These are phyloP conservation scores for Tridacna gigas DNA, from an alignment of 2,888 invertebrate genomes.

Conservation along the genomic window DNA sequence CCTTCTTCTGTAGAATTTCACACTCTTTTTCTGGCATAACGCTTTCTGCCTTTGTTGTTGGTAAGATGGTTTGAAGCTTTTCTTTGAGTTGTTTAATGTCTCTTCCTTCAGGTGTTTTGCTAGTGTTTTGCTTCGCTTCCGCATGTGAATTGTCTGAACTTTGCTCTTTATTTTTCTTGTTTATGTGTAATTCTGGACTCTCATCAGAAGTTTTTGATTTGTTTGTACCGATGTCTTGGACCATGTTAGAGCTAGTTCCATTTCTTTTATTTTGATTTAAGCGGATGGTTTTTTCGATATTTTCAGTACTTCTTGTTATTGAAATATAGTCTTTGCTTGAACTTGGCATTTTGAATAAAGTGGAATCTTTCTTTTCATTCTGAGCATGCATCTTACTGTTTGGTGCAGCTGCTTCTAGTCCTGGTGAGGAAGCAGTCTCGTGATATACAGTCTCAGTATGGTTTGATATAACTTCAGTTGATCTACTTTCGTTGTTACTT, in stretches of 20 bases:
- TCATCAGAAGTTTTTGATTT: background rate
- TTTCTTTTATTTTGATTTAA: too few species aligned
- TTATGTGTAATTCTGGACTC: background rate
- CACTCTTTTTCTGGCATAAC: background rate
- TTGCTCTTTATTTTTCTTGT: background rate
- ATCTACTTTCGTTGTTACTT: background rate
- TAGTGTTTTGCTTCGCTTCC: background rate
- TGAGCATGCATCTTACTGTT: too few species aligned
- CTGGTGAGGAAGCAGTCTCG: background rate
- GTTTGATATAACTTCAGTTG: too few species aligned
- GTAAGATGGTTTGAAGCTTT: background rate
- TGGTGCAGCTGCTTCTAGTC: background rate
- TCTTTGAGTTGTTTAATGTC: background rate
- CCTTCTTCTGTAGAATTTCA: background rate
- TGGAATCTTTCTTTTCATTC: too few species aligned
- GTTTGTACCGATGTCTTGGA: too few species aligned
- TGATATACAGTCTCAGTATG: background rate
- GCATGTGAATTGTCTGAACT: too few species aligned
- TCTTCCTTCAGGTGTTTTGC: background rate
- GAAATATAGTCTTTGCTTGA: background rate
- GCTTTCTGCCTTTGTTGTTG: background rate
- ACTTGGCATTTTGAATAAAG: background rate
- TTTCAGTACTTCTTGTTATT: background rate
- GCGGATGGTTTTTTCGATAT: background rate
- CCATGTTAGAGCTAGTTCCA: too few species aligned